Evolutionary conservation across 2,797 vertebrate species (phyloP).

Genomic region (Etheostoma perlongum): DNA sequence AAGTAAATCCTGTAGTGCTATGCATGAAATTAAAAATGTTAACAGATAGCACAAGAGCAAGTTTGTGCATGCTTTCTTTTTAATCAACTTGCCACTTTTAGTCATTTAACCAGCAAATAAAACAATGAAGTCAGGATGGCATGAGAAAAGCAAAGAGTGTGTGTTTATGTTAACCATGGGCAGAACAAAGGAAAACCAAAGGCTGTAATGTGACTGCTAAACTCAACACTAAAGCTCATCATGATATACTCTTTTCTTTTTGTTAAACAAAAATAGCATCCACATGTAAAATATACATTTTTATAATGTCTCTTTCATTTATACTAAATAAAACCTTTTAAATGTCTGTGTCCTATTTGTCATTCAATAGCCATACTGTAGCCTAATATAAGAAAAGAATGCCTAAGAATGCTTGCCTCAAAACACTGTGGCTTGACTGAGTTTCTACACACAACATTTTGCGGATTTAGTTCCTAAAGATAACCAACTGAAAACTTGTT

Average conservation of each 20-base stretch:
- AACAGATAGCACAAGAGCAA: conserved; percentile 92
- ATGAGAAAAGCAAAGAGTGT: conserved; percentile 83
- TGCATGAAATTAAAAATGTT: conserved; percentile 92
- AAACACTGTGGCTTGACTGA: conserved; percentile 88
- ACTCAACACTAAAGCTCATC: conserved; percentile 91
- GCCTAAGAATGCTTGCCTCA: conserved; percentile 87
- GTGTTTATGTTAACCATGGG: conserved; percentile 77
- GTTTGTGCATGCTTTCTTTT: conserved; percentile 96
- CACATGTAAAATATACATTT: conserved; percentile 96
- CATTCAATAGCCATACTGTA: conserved; percentile 90
- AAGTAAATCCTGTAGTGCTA: conserved; percentile 95
- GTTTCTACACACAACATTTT: conserved; percentile 91
- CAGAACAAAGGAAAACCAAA: conserved; percentile 90
- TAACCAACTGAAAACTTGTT: conserved; percentile 93
- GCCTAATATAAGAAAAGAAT: conserved; percentile 91
- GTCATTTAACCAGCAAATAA: conserved; percentile 89
- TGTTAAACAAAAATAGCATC: conserved; percentile 97
- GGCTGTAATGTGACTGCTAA: conserved; percentile 92
- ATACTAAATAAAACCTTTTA: conserved; percentile 94
- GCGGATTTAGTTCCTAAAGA: conserved; percentile 90
- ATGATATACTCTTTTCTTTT: conserved; percentile 90
- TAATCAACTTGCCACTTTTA: conserved; percentile 91
- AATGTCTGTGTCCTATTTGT: conserved; percentile 89
- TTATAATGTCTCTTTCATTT: conserved; percentile 93
- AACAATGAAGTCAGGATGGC: conserved; percentile 74